Base-by-base conservation (phyloP, 2,113 vertebrate genomes). In the Carettochelys insculpta region DNA sequence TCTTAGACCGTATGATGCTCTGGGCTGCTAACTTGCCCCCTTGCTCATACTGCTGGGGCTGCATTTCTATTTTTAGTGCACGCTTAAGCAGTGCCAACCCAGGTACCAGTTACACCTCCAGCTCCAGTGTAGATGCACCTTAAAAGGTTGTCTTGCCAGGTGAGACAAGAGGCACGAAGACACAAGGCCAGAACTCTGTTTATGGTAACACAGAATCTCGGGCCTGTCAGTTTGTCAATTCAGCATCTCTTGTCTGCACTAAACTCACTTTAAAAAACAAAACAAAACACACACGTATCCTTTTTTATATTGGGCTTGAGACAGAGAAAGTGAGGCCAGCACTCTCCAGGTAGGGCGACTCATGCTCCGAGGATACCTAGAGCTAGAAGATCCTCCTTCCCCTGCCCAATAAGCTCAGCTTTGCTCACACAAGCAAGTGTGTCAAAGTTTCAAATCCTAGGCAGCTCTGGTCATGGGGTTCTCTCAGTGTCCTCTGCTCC, bases 181-280 rank as follows among this genome's bases (percentile, higher is more conserved):
- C 76, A 86, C 75, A 29, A 3, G 7, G n/a, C 85, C 77, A 58
- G 16, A 54, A 38, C 82, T 95, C 87, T 75, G 43, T 90, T 41
- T 92, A 81, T 81, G 41, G 84, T 19, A 52, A 71, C 77, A 90
- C 87, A 53, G 86, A 77, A 27, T 78, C 54, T 87, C n/a, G 3
- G 75, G 80, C 71, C 77, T 80, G 27, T 52, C 85, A 81, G 77
- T 52, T 5, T 90, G 56, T 53, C 87, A 94, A 92, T 78, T 76
- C 48, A 43, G 20, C 87, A 90, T 22, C 78, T 80, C 79, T 90
- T 86, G 34, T 56, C 88, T 90, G 91, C 76, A 81, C 81, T 84
- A 90, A 84, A 81, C 27, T 54, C 5, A 43, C 38, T 43, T 27
- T 27, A 29, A 51, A 92, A 41, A 73, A 3, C 80, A 73, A 92